Percentiles rank a stretch among this genome's conserved stretches.
These are phyloP conservation scores for Bettongia penicillata DNA, from an alignment of 2,113 vertebrate genomes.

Conservation along the genomic window DNA sequence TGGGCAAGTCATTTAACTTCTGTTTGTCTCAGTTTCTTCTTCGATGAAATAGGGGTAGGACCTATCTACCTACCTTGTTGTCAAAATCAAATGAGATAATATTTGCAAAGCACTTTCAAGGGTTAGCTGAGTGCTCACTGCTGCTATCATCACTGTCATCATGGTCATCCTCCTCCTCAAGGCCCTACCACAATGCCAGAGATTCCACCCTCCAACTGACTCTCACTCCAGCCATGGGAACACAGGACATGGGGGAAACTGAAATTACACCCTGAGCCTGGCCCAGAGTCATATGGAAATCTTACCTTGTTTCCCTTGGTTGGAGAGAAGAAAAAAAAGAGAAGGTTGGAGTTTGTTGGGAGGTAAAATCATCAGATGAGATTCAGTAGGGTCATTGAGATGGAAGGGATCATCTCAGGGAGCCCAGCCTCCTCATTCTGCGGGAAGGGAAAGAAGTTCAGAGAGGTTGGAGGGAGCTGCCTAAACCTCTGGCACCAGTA, in stretches of 20 bases:
- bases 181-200: not conserved
- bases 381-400: not conserved
- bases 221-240: not conserved
- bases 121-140: not conserved
- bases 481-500: not conserved
- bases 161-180: not conserved
- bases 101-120: not conserved
- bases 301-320: not conserved
- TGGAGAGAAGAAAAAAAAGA: not conserved
- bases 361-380: not conserved
- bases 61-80: not conserved
- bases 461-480: not conserved
- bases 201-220: not conserved
- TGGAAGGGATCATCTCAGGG: not conserved
- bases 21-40: not conserved
- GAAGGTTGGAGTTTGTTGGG: not conserved
- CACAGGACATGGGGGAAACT: not conserved
- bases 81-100: not conserved
- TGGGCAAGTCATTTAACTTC: not conserved
- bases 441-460: not conserved
- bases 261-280: not conserved
- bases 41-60: not conserved
- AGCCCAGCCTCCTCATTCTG: not conserved
- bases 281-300: not conserved
- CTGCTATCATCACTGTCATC: not conserved